Conservation (phyloP, 2,797 vertebrate species). For the Uromys caudimaculatus region DNA sequence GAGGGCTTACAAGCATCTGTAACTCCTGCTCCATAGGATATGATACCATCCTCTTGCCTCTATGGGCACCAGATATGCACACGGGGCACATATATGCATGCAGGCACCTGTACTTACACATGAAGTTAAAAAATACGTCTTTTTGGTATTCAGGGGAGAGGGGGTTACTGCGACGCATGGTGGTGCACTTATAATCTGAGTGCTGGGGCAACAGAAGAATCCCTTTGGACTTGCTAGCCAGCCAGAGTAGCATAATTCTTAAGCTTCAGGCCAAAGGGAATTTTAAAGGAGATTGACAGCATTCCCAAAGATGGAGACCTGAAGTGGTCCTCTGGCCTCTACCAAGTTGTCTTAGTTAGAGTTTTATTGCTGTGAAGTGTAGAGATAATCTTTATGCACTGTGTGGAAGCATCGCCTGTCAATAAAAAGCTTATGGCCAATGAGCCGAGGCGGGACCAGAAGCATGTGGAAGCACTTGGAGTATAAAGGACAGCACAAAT, state of each 20-base stretch:
- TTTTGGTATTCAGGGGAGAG: background rate
- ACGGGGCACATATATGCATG: too few species aligned
- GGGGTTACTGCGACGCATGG: too few species aligned
- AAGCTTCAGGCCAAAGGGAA: background rate
- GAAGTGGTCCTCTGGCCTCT: background rate
- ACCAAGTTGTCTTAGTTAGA: background rate
- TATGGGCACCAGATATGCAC: background rate
- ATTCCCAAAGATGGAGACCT: background rate
- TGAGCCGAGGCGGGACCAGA: background rate
- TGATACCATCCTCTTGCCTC: background rate
- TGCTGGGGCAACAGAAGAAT: background rate
- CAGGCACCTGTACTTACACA: background rate
- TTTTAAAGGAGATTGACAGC: background rate
- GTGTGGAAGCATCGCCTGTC: background rate
- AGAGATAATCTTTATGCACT: background rate
- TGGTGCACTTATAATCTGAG: background rate
- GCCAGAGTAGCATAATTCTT: background rate
- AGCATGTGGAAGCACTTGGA: background rate
- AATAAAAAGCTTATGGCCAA: background rate
- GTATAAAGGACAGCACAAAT: background rate
- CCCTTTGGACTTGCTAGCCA: background rate
- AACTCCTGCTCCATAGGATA: background rate
- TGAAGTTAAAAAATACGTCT: background rate
- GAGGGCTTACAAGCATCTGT: background rate
- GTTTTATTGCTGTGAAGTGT: background rate